A percentile compares a stretch with the other conserved stretches of the same genome.
Evolutionary conservation across 2,888 invertebrate genomes (phyloP).

Genomic region (Prenolepis imparis): DNA sequence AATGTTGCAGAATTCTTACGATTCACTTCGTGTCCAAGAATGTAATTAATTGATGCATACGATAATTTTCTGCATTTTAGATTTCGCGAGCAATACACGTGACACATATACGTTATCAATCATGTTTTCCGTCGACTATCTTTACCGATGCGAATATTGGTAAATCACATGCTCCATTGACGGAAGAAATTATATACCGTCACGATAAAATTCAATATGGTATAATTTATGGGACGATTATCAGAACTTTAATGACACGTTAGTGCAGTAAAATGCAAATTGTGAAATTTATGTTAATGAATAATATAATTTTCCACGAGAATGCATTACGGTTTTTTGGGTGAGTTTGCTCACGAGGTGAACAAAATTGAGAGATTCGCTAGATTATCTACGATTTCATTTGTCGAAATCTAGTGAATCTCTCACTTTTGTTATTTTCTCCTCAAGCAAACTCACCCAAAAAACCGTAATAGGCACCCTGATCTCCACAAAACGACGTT

Average conservation of each 20-base stretch:
- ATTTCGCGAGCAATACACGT: neutral
- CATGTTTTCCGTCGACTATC: neutral
- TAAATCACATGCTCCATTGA: constrained; percentile 10
- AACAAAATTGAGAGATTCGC: no score
- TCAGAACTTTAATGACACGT: constrained; percentile 33
- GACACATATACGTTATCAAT: neutral
- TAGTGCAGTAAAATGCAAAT: neutral
- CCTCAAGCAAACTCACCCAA: no score
- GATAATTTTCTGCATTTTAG: constrained; percentile 50
- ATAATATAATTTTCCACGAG: constrained; percentile 10
- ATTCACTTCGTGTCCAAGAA: constrained; percentile 15
- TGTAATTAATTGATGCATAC: constrained; percentile 62
- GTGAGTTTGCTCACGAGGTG: no score
- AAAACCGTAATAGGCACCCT: no score
- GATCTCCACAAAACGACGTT: constrained; percentile 9
- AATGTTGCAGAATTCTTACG: neutral
- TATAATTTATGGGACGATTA: constrained; percentile 22
- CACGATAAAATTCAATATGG: constrained; percentile 17
- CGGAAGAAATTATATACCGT: constrained; percentile 21
- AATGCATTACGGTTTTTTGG: no score
- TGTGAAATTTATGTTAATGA: constrained; percentile 17
- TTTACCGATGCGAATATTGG: neutral
- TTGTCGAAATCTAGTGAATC: no score
- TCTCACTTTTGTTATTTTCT: no score
- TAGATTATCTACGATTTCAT: no score